Evolutionary conservation across 1,140 invertebrate species (phyloP).

Genomic region (Manduca sexta): DNA sequence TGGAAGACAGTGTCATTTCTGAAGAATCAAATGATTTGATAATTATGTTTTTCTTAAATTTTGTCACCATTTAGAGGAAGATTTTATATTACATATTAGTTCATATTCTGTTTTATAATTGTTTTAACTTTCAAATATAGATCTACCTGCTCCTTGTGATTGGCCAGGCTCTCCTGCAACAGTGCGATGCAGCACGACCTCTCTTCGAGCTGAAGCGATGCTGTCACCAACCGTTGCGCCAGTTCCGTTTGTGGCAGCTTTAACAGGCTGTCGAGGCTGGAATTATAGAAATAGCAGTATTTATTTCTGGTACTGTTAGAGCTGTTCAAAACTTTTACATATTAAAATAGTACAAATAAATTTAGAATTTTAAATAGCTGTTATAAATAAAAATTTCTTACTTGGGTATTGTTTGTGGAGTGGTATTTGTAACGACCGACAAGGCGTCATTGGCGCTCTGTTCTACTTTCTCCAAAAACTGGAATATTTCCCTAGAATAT

Average conservation of each 20-base stretch:
- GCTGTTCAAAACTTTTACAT: too few relatives aligned
- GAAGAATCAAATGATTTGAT: too few relatives aligned
- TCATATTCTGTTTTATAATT: too few relatives aligned
- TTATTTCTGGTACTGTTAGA: not conserved
- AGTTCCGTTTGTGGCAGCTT: conserved; percentile 56
- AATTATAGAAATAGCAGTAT: not conserved
- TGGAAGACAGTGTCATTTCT: too few relatives aligned
- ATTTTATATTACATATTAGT: too few relatives aligned
- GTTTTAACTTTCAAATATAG: too few relatives aligned
- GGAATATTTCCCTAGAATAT: conserved; percentile 67
- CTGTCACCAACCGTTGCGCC: conserved; percentile 52
- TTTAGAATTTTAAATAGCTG: too few relatives aligned
- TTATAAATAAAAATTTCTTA: conserved; percentile 27
- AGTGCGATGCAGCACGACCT: conserved; percentile 58
- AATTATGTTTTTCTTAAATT: too few relatives aligned
- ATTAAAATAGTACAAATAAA: too few relatives aligned
- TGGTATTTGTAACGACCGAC: conserved; percentile 50
- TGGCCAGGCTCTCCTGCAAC: conserved; percentile 55
- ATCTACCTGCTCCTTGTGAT: conserved; percentile 55
- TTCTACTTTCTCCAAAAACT: conserved; percentile 68
- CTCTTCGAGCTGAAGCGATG: conserved; percentile 54
- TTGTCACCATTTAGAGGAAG: too few relatives aligned
- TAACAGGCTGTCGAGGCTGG: conserved; percentile 45
- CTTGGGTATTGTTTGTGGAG: conserved; percentile 54
- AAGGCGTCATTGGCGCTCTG: conserved; percentile 66